A percentile compares a stretch with the other conserved stretches of the same genome.
These are phyloP conservation scores for Catharus bicknelli DNA, from an alignment of 2,113 vertebrate species.

Conservation along the genomic window DNA sequence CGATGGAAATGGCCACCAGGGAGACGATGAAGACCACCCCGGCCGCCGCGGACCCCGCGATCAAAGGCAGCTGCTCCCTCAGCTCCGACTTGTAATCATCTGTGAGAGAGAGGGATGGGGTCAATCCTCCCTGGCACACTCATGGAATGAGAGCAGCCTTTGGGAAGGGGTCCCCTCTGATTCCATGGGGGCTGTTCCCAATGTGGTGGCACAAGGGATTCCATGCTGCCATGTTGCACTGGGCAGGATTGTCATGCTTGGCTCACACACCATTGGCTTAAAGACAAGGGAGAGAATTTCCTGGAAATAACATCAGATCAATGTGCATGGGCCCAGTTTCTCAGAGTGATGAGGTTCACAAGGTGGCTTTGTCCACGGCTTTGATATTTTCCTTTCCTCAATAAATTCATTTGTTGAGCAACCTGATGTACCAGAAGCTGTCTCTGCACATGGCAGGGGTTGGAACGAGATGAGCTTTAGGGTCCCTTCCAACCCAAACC, in stretches of 20 bases:
- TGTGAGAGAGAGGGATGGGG: constrained; percentile 23
- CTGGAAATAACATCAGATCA: neutral
- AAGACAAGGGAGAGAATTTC: neutral
- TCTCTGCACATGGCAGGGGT: neutral
- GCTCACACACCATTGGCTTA: neutral
- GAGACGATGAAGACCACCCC: constrained; percentile 97
- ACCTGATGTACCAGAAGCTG: neutral
- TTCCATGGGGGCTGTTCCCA: neutral
- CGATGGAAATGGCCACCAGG: constrained; percentile 94
- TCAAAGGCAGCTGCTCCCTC: constrained; percentile 94
- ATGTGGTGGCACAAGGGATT: neutral
- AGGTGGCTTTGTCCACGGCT: neutral
- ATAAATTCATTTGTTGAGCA: neutral
- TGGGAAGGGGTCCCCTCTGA: neutral
- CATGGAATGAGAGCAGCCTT: neutral
- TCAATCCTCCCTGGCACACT: neutral
- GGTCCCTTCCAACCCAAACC: neutral
- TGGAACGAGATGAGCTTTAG: neutral
- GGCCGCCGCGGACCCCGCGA: constrained; percentile 92
- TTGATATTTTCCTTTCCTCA: neutral
- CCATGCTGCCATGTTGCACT: rapidly evolving
- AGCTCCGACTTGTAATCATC: constrained; percentile 98
- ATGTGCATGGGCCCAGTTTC: neutral
- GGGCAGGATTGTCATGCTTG: rapidly evolving
- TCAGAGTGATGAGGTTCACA: neutral